Conservation (phyloP, 2,797 vertebrate genomes). For the Botia almorhae region DNA sequence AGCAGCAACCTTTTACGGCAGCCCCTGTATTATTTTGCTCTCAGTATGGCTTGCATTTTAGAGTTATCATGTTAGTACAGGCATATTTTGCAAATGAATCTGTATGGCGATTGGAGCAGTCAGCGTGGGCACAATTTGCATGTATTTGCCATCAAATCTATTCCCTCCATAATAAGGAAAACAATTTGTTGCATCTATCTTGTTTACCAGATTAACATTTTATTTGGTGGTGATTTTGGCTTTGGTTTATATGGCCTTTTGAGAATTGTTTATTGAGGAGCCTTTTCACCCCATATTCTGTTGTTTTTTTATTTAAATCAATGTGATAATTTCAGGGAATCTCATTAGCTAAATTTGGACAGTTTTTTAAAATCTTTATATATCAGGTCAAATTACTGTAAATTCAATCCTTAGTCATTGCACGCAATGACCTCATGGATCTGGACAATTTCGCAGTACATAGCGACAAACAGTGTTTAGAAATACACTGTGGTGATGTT, state of each 20-base stretch:
- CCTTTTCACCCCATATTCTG: no score
- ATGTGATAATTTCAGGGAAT: neutral
- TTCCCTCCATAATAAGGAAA: neutral
- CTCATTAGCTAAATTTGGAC: neutral
- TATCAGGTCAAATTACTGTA: neutral
- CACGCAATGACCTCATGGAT: neutral
- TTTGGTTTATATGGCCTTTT: neutral
- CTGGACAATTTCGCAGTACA: neutral
- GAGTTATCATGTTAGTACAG: no score
- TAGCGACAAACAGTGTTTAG: conserved; percentile 10
- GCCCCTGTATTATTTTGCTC: conserved; percentile 12
- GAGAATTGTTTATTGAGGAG: no score
- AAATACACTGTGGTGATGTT: neutral
- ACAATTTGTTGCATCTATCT: neutral
- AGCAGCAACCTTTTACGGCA: neutral
- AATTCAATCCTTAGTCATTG: neutral
- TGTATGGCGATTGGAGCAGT: no score
- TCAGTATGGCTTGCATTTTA: neutral
- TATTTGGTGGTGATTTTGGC: neutral
- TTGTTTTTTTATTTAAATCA: neutral
- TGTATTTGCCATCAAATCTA: neutral
- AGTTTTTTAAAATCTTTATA: neutral
- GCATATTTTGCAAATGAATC: no score
- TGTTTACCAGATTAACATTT: neutral
- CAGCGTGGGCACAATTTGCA: no score